These are phyloP conservation scores for Anthopleura xanthogrammica DNA, from an alignment of 92 coral and sea anemone species.

Conservation along the genomic window DNA sequence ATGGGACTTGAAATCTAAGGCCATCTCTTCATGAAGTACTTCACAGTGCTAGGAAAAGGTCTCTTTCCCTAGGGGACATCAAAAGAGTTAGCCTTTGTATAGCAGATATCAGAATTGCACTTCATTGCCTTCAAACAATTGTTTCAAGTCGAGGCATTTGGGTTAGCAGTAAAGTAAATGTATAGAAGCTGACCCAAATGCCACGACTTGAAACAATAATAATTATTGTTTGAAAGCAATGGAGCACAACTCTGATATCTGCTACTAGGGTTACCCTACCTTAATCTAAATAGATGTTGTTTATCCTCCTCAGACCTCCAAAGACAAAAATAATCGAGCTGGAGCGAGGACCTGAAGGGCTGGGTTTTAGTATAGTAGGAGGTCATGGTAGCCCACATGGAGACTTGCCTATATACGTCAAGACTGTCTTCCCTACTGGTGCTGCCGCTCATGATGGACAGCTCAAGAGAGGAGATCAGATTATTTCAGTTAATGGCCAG, in stretches of 20 bases:
- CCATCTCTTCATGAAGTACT: too few species aligned
- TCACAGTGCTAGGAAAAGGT: too few species aligned
- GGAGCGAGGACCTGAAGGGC: slow-evolving; percentile 99
- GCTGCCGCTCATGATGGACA: slow-evolving; percentile 98
- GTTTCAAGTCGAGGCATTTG: too few species aligned
- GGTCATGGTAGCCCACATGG: slow-evolving; percentile 99
- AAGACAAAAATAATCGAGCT: slow-evolving; percentile 92
- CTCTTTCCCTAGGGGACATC: too few species aligned
- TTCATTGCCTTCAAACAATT: too few species aligned
- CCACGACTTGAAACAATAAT: too few species aligned
- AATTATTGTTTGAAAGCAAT: too few species aligned
- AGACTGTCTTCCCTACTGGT: slow-evolving; percentile 99
- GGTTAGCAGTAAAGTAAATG: too few species aligned
- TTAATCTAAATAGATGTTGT: not conserved
- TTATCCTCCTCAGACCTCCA: slow-evolving; percentile 58
- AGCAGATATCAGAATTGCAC: too few species aligned
- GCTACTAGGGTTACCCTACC: not conserved
- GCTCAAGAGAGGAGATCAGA: slow-evolving; percentile 96
- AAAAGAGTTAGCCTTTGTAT: not conserved
- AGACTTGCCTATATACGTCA: slow-evolving; percentile 99
- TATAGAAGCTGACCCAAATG: too few species aligned
- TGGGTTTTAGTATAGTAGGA: slow-evolving; percentile 99
- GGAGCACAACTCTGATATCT: too few species aligned
- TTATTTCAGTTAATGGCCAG: slow-evolving; percentile 90
- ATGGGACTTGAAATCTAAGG: too few species aligned